Evolutionary conservation across 2,113 vertebrate species (phyloP).

Genomic region (Boulengeromyrus knoepffleri): DNA sequence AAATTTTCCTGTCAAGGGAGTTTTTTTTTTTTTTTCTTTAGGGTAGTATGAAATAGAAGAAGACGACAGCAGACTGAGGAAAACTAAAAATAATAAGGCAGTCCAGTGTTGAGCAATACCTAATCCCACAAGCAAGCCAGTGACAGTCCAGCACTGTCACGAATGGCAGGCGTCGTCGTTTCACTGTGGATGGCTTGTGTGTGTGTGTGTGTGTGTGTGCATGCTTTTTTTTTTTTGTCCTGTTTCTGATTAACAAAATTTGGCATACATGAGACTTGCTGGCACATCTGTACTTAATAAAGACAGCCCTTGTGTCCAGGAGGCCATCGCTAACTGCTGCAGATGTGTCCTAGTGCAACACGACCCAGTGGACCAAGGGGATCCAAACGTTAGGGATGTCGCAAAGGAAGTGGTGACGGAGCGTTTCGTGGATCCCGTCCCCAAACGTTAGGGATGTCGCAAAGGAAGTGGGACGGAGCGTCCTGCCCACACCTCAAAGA

Average conservation of each 20-base stretch:
- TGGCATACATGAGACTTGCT: neutral
- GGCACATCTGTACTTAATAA: slow-evolving; percentile 4
- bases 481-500: neutral
- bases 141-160: neutral
- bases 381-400: slow-evolving; percentile 37
- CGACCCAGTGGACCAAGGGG: slow-evolving; percentile 45
- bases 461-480: slow-evolving; percentile 4
- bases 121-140: neutral
- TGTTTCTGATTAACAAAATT: neutral
- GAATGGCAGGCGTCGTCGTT: neutral
- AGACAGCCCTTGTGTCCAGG: neutral
- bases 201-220: neutral
- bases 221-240: neutral
- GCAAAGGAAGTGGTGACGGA: slow-evolving; percentile 18
- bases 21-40: slow-evolving; percentile 11
- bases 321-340: slow-evolving; percentile 24
- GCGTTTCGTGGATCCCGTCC: neutral
- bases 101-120: slow-evolving; percentile 24
- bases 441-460: slow-evolving; percentile 35
- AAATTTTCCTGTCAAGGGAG: slow-evolving; percentile 33
- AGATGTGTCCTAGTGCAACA: slow-evolving; percentile 39
- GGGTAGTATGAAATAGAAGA: neutral
- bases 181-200: neutral
- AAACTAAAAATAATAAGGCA: slow-evolving; percentile 36
- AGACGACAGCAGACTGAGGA: slow-evolving; percentile 30